These are phyloP conservation scores for Hippocampus abdominalis DNA, from an alignment of 2,113 vertebrate species.

Conservation along the genomic window DNA sequence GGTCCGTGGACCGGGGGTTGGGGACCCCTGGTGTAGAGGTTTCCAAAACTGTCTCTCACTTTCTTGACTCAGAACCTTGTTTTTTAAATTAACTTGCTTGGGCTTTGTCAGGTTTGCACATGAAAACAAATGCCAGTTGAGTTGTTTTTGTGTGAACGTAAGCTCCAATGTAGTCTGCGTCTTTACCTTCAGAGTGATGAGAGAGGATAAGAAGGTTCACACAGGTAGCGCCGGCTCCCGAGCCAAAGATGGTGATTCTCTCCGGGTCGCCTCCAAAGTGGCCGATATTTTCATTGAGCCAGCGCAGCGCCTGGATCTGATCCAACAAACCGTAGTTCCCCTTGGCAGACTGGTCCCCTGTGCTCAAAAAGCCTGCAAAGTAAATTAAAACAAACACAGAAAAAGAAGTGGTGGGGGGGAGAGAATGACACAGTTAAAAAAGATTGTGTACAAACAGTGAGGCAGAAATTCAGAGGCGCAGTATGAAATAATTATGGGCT, in stretches of 20 bases:
- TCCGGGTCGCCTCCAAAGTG: conserved; percentile 97
- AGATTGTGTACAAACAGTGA: conserved; percentile 24
- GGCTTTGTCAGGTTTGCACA: neutral
- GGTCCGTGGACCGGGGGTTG: no score
- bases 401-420: conserved; percentile 20
- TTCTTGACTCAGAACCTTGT: neutral
- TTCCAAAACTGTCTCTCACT: neutral
- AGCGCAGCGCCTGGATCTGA: conserved; percentile 96
- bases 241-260: conserved; percentile 99
- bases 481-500: conserved; percentile 5
- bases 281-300: conserved; percentile 98
- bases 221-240: conserved; percentile 93
- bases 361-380: conserved; percentile 91
- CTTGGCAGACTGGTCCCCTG: conserved; percentile 95
- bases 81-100: neutral
- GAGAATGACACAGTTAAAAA: conserved; percentile 7
- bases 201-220: conserved; percentile 99
- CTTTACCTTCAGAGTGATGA: conserved; percentile 97
- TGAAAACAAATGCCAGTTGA: neutral
- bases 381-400: conserved; percentile 42
- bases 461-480: conserved; percentile 13
- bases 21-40: neutral
- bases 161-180: conserved; percentile 7
- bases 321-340: conserved; percentile 98
- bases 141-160: conserved; percentile 9